Conservation (phyloP, 2,113 vertebrate species). For the Etheostoma spectabile region DNA sequence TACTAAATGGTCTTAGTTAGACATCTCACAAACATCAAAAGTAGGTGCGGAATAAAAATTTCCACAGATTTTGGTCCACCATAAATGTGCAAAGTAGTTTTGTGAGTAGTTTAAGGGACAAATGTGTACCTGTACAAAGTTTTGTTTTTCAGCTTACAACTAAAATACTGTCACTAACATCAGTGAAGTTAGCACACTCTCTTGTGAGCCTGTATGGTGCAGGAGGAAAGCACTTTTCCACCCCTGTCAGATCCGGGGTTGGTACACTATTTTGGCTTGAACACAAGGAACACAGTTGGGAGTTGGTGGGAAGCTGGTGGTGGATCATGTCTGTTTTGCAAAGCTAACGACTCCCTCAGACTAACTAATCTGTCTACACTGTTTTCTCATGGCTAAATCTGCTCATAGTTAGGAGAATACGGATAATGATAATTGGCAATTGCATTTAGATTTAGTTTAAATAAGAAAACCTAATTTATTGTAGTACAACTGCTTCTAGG, state of each 20-base stretch:
- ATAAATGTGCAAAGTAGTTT: not conserved
- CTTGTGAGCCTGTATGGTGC: not conserved
- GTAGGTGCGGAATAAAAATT: not conserved
- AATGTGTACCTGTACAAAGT: not conserved
- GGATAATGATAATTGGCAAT: not conserved
- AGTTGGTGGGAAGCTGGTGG: not conserved
- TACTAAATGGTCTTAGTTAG: too few relatives aligned
- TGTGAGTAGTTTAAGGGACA: not conserved
- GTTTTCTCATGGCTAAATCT: not conserved
- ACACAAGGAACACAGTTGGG: not conserved
- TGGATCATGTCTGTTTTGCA: not conserved
- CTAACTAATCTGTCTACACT: not conserved
- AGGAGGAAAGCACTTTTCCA: not conserved
- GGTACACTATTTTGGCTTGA: not conserved
- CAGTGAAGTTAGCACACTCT: not conserved
- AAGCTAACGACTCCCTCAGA: not conserved
- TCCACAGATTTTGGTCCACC: not conserved
- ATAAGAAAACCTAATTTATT: constrained; percentile 12
- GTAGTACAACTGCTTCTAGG: not conserved
- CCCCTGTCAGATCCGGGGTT: not conserved
- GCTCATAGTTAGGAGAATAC: not conserved
- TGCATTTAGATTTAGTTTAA: not conserved
- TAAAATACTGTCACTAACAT: not conserved
- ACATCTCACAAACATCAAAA: not conserved
- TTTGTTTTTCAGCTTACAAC: not conserved